Percentiles rank a stretch among this genome's conserved stretches.
These are phyloP conservation scores for Odontothrips loti DNA, from an alignment of 2,888 invertebrate species.

Conservation along the genomic window DNA sequence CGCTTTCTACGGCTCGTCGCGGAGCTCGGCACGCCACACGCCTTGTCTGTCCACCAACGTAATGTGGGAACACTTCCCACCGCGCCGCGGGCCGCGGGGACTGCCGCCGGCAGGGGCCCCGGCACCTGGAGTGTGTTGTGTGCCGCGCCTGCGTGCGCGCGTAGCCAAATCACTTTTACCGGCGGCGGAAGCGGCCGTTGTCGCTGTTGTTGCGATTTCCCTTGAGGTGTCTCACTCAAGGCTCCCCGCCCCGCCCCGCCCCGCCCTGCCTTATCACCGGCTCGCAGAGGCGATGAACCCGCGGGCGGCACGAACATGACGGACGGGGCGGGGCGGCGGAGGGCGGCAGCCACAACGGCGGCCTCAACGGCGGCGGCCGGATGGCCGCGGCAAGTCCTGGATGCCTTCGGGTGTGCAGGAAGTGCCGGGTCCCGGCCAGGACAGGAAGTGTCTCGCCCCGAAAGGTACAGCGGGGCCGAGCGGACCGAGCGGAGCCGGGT, in stretches of 20 bases:
- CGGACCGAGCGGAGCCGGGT: too few species aligned
- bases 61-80: not conserved
- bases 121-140: not conserved
- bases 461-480: too few species aligned
- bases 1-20: not conserved
- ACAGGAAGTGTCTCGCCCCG: too few species aligned
- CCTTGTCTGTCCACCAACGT: not conserved
- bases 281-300: not conserved
- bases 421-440: too few species aligned
- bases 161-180: not conserved
- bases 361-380: too few species aligned
- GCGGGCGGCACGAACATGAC: too few species aligned
- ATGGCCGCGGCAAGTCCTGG: too few species aligned
- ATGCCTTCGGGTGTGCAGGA: too few species aligned
- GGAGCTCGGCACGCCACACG: not conserved
- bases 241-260: not conserved
- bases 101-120: not conserved
- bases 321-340: too few species aligned
- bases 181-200: not conserved
- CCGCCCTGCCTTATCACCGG: not conserved
- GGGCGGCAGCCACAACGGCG: too few species aligned
- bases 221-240: not conserved
- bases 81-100: not conserved
- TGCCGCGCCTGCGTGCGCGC: not conserved
- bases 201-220: not conserved